Conservation (phyloP, 1,140 invertebrate genomes). For the Rhizoglyphus robini region DNA sequence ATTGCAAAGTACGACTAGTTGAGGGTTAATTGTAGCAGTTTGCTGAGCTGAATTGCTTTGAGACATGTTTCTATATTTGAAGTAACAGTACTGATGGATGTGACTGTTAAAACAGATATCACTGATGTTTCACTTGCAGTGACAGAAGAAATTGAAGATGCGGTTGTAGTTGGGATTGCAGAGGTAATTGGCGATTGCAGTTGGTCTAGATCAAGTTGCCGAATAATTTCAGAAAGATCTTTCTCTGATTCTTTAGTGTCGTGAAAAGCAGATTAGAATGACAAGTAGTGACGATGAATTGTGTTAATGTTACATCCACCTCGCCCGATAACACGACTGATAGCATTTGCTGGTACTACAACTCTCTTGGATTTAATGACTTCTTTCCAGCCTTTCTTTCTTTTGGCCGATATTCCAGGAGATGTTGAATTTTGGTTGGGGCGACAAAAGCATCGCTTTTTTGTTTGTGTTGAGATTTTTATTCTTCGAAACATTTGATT, state of each 20-base stretch:
- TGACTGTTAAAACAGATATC: too few species aligned
- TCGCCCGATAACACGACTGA: slow-evolving; percentile 85
- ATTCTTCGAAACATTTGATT: too few species aligned
- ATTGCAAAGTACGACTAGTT: too few species aligned
- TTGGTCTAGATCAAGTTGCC: slow-evolving; percentile 39
- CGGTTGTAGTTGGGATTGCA: not conserved
- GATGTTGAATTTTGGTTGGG: not conserved
- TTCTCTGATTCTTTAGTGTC: slow-evolving; percentile 79
- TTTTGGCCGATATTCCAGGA: slow-evolving; percentile 33
- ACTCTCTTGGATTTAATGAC: slow-evolving; percentile 77
- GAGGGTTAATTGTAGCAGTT: too few species aligned
- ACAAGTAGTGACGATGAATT: slow-evolving; percentile 75
- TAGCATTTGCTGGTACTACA: slow-evolving; percentile 81
- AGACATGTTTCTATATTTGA: too few species aligned
- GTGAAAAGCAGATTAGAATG: slow-evolving; percentile 73
- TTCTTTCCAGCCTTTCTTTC: slow-evolving; percentile 94
- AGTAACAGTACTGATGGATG: too few species aligned
- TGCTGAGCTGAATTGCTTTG: too few species aligned
- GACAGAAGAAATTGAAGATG: not conserved
- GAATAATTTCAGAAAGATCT: slow-evolving; percentile 69
- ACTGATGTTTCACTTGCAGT: too few species aligned
- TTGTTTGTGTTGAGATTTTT: not conserved
- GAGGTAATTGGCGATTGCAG: too few species aligned
- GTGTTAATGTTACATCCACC: slow-evolving; percentile 94
- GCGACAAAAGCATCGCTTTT: not conserved